Base-by-base conservation (phyloP, 2,888 invertebrate genomes). In the Xanthorhoe spadicearia region DNA sequence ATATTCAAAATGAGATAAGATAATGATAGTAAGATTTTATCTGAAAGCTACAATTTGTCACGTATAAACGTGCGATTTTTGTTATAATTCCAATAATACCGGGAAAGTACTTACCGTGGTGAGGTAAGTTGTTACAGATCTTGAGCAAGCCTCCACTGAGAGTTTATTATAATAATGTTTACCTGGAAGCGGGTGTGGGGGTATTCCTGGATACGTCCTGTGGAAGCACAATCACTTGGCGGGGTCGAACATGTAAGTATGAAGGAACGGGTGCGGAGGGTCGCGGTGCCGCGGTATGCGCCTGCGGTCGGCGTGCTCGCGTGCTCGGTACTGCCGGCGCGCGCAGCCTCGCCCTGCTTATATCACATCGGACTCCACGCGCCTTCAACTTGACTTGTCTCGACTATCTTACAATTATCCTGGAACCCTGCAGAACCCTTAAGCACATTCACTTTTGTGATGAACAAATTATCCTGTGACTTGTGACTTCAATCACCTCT, bases 371-470 rank as follows among this genome's bases (percentile, higher is more conserved):
- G 83, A 83, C 81, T 82, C 80, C 81, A 78, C 82, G 82, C 85
- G 84, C 89, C 90, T 90, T 90, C 85, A 90, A 90, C 90, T 90
- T 92, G 89, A 90, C 89, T 88, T 72, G 48, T 76, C 70, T 75
- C 79, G 77, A 80, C 74, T 72, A 69, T 13, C 38, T 43, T 43
- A 43, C 13, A 43, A 43, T 10, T 43, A 43, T 43, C 38, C 13
- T 43, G 13, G 13, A 43, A 13, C 38, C 38, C 35, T 38, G 35
- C 35, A 10, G 9, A 38, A 38, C 10, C 35, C 35, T 9, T 0
- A 23, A 23, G 4, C 4, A 23, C 23, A 23, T 23, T 23, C 23
- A 23, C 23, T 23, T 23, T 23, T 23, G 23, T 23, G 1, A 23
- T 23, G 1, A 23, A 23, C 1, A 1, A 23, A 3, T 23, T 23